phyloP scores from a whole-genome alignment of 2,113 vertebrate species.

The Mesoclemmys tuberculata region DNA sequence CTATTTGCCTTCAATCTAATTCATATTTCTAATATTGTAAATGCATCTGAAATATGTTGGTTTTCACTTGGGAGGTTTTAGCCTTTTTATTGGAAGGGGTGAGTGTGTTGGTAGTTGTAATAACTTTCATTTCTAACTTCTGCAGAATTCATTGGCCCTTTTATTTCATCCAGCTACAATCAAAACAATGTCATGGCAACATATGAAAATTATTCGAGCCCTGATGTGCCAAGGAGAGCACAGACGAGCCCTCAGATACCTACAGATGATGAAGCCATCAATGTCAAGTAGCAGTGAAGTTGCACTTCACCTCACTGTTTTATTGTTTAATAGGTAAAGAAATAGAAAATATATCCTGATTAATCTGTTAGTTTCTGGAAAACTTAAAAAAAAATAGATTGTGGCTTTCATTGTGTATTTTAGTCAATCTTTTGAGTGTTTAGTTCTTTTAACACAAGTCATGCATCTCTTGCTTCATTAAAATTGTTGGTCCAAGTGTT shows the following conservation, averaged over 20 bases:
- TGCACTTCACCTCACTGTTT: conserved; percentile 88
- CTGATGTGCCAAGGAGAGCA: conserved; percentile 93
- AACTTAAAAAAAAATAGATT: not conserved
- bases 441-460: not conserved
- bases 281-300: conserved; percentile 82
- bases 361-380: fast-evolving
- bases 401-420: not conserved
- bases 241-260: conserved; percentile 87
- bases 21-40: too few relatives aligned
- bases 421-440: not conserved
- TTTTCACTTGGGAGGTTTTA: not conserved
- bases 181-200: conserved; percentile 88
- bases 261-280: conserved; percentile 87
- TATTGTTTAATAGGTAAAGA: conserved; percentile 91
- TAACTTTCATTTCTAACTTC: not conserved
- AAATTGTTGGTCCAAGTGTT: not conserved
- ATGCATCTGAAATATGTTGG: fast-evolving
- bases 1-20: too few relatives aligned
- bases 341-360: fast-evolving
- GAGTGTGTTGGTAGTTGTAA: fast-evolving
- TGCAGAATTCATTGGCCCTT: conserved; percentile 89
- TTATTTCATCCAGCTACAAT: conserved; percentile 91
- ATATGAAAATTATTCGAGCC: conserved; percentile 87
- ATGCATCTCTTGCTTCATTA: not conserved
- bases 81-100: not conserved